Evolutionary conservation across 2,113 vertebrate genomes (phyloP), one percentile per base, ranked within the genome.

Genomic region (Glaucidium brasilianum): DNA sequence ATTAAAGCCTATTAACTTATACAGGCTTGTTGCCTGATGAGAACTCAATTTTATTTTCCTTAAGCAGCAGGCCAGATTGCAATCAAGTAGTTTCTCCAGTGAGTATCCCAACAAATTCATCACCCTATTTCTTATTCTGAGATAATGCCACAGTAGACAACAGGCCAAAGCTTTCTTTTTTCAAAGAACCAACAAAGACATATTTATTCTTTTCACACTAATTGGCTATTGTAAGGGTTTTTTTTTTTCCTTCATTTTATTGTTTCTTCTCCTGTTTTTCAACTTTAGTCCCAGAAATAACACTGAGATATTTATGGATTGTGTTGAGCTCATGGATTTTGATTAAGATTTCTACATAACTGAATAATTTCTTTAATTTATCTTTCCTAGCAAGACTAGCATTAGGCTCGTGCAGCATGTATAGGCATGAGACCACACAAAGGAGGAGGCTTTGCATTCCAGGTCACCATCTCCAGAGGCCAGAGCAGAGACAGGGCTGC

Each of bases 1-100:
- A 97, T 96, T 97, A 97, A 97, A 97, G 90, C 93, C 83, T 94
- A 95, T 97, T 97, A 96, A 96, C 87, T 97, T 97, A 96, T 92
- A 92, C 83, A 95, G 79, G n/a, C 77, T 95, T 91, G 80, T 92
- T 97, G 91, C 94, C 80, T 93, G 95, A 95, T 96, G 97, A 97
- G 96, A 96, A 97, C 85, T 90, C 87, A 93, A 45, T 93, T 97
- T 94, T 95, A 96, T 96, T 97, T 97, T 96, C 92, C 87, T 97
- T 81, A 92, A 96, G 83, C 87, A 91, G 78, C 66, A 96, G 79
- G 94, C 97, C 97, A 98, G 97, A 98, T 94, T 94, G 96, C 94
- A 98, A 97, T 98, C 97, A 98, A 96, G 58, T 53, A 88, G 74
- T 82, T 94, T 92, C 94, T 96, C 91, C 64, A 92, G 59, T 1